These are phyloP conservation scores for Idaea straminata DNA, from an alignment of 2,888 invertebrate genomes.

Conservation along the genomic window DNA sequence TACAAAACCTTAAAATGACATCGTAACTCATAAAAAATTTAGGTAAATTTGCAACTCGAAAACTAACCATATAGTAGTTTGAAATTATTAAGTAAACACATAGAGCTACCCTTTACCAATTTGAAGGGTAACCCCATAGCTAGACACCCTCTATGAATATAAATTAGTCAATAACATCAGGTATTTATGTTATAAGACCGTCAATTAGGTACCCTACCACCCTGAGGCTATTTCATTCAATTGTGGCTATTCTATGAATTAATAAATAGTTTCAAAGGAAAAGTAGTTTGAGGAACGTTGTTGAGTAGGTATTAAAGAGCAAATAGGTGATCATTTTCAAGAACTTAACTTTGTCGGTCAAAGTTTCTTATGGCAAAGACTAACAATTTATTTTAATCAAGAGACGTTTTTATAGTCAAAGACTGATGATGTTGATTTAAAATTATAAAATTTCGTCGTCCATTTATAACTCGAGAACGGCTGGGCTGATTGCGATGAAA, in stretches of 20 bases:
- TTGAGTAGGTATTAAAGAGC: background rate
- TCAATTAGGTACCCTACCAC: slow-evolving; percentile 30
- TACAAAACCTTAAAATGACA: background rate
- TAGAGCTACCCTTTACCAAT: slow-evolving; percentile 29
- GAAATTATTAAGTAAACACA: background rate
- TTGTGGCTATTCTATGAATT: slow-evolving; percentile 20
- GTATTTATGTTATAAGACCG: slow-evolving; percentile 38
- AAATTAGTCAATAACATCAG: slow-evolving; percentile 37
- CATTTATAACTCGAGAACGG: no score
- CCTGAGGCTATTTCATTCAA: slow-evolving; percentile 22
- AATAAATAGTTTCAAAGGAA: slow-evolving; percentile 1
- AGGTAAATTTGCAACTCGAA: background rate
- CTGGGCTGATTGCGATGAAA: no score
- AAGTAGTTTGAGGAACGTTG: background rate
- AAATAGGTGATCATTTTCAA: background rate
- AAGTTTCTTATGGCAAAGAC: no score
- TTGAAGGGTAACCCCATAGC: slow-evolving; percentile 29
- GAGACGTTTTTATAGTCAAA: no score
- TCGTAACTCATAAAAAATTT: no score
- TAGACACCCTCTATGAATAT: slow-evolving; percentile 41
- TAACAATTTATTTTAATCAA: no score
- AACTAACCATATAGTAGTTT: background rate
- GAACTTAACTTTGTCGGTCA: no score
- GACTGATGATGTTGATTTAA: no score
- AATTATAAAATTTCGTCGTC: no score